Evolutionary conservation across 2,888 invertebrate genomes (phyloP).

Genomic region (Leucoptera coffeella): DNA sequence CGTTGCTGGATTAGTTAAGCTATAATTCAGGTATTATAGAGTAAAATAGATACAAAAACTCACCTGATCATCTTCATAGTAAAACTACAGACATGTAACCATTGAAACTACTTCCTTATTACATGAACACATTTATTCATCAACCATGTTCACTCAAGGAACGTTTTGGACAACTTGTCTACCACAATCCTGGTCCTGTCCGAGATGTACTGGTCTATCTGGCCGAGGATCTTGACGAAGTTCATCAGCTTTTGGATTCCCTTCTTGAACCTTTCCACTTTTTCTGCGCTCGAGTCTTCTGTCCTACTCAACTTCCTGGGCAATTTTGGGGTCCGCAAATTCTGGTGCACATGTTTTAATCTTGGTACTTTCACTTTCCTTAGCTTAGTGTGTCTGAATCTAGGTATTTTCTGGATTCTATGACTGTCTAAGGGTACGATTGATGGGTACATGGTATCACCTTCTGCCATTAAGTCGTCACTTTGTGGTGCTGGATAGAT

Average conservation of each 20-base stretch:
- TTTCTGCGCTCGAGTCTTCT: conserved; percentile 30
- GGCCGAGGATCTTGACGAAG: conserved; percentile 32
- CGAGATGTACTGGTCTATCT: conserved; percentile 34
- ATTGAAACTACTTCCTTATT: no score
- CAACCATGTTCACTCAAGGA: no score
- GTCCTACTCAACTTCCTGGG: no score
- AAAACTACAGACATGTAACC: no score
- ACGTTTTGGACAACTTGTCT: conserved; percentile 31
- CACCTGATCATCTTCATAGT: no score
- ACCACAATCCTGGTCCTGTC: conserved; percentile 32
- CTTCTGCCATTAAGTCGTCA: conserved; percentile 17
- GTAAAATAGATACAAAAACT: no score
- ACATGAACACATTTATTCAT: no score
- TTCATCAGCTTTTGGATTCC: conserved; percentile 36
- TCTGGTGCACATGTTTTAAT: no score
- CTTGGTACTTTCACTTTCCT: conserved; percentile 17
- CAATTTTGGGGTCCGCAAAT: no score
- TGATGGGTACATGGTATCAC: conserved; percentile 19
- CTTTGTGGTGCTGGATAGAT: conserved; percentile 19
- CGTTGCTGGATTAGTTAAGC: no score
- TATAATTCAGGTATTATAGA: no score
- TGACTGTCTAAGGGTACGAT: conserved; percentile 26
- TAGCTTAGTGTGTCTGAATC: conserved; percentile 17
- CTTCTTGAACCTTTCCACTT: conserved; percentile 35
- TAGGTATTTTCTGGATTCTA: conserved; percentile 14